Evolutionary conservation across 2,113 vertebrate genomes (phyloP), one percentile per base, ranked within the genome.

Genomic region (Seriola quinqueradiata): DNA sequence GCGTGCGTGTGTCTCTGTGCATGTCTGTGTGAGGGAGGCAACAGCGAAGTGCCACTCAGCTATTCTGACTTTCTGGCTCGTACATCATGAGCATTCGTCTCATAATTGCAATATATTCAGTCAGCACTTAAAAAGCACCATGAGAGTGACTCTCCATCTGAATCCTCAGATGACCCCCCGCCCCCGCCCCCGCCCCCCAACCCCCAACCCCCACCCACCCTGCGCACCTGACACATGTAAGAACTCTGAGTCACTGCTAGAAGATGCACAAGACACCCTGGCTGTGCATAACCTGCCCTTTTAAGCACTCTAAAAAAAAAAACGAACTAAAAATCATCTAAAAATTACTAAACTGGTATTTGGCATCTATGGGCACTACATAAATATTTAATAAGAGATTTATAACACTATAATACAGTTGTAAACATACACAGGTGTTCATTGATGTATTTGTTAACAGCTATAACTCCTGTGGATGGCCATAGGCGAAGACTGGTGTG

Each of bases 21-120:
- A 5, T 36, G 50, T 38, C 42, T 58, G 70, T 32, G 52, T 6
- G 60, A 61, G 11, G 32, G 50, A 25, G 19, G 67, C 52, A 63
- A 75, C 58, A 25, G 54, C 65, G 67, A 72, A 80, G 77, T 75
- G 70, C 60, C 79, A 67, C 85, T 87, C 75, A 21, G 19, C 70
- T 52, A 28, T 76, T 80, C 79, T 6, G 23, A 75, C 65, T 81
- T 69, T 55, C 70, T 46, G 70, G 79, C 72, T 70, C 38, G 4
- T 72, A 83, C 11, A 66, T 72, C 78, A 38, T 13, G 3, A 78
- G 63, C 77, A 70, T 75, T 83, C n/a, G 2, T 57, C 66, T 81
- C 38, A 65, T 82, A 81, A 72, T 82, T 78, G 64, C 65, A 83
- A 70, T 79, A 79, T 85, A 28, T 86, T 85, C 76, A 84, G 66